These are phyloP conservation scores for Pangasius macronema DNA, from an alignment of 2,797 vertebrate genomes.

Conservation along the genomic window DNA sequence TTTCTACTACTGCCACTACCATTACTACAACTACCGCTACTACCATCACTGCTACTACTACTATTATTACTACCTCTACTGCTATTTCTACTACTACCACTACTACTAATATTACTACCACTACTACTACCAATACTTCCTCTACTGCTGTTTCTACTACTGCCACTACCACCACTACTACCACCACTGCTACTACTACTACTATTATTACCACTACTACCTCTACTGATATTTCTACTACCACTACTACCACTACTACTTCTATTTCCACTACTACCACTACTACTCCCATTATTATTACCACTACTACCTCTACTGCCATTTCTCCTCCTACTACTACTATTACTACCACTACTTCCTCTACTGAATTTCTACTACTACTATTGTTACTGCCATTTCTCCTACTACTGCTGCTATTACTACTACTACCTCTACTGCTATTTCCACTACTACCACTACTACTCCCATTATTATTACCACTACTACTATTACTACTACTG, in stretches of 20 bases:
- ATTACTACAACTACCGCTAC: no score
- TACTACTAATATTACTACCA: no score
- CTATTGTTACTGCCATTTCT: neutral
- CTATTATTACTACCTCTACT: neutral
- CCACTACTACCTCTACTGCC: neutral
- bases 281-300: neutral
- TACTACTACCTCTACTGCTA: neutral
- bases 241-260: neutral
- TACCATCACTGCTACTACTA: no score
- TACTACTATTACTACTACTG: neutral
- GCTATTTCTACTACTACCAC: neutral
- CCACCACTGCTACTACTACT: neutral
- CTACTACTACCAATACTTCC: neutral
- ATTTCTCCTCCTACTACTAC: neutral
- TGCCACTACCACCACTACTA: neutral
- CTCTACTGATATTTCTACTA: neutral
- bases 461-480: no score
- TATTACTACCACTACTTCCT: neutral
- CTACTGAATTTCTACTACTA: neutral
- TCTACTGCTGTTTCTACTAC: neutral
- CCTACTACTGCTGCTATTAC: neutral
- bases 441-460: neutral
- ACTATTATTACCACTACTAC: neutral
- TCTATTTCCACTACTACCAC: neutral
- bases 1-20: no score